Evolutionary conservation across 2,888 invertebrate genomes (phyloP).

Genomic region (Serripes groenlandicus): DNA sequence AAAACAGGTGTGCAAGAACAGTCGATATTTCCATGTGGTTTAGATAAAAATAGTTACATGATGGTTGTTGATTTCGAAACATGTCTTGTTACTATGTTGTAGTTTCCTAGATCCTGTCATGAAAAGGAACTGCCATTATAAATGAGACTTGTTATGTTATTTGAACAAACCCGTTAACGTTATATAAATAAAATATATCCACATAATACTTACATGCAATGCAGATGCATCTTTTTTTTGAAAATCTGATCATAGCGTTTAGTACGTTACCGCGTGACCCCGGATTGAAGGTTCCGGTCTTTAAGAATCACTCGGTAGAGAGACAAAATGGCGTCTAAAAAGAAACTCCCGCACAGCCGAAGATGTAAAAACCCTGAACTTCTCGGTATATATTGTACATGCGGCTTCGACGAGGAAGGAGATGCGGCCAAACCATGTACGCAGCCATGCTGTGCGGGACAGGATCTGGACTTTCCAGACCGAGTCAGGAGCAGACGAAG

Average conservation of each 20-base stretch:
- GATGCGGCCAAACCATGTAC: not conserved
- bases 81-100: no score
- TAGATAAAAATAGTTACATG: no score
- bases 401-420: conserved; percentile 33
- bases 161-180: no score
- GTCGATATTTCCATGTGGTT: no score
- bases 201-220: not conserved
- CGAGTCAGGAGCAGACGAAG: conserved; percentile 17
- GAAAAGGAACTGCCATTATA: no score
- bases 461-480: conserved; percentile 36
- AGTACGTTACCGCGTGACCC: not conserved
- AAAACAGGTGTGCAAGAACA: no score
- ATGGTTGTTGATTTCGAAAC: no score
- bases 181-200: no score
- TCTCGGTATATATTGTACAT: conserved; percentile 34
- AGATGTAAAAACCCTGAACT: conserved; percentile 46
- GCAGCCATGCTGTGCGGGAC: not conserved
- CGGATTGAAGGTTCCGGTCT: not conserved
- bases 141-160: no score
- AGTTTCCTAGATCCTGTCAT: no score
- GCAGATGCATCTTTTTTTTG: not conserved
- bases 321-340: conserved; percentile 65
- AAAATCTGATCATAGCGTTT: not conserved
- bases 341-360: conserved; percentile 61
- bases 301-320: not conserved